Percentiles rank a stretch among this genome's conserved stretches.
phyloP scores from a whole-genome alignment of 1,140 invertebrate species.

The Pseudomyrmex gracilis region DNA sequence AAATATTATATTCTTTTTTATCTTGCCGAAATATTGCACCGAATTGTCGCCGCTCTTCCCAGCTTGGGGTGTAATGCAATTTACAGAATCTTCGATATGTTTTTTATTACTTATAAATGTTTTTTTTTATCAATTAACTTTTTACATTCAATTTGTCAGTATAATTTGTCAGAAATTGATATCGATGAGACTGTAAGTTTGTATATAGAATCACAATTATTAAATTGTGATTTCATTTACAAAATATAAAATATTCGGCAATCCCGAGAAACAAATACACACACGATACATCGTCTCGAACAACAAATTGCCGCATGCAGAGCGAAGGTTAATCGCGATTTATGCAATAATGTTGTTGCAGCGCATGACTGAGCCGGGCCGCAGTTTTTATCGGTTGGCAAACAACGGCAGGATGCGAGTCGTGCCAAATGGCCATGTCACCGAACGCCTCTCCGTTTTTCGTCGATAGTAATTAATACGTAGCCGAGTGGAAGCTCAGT shows the following conservation, averaged over 20 bases:
- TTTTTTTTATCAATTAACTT: no score
- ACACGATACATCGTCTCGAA: conserved; percentile 9
- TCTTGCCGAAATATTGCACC: neutral
- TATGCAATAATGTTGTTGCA: conserved; percentile 51
- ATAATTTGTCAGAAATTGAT: neutral
- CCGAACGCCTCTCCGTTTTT: conserved; percentile 54
- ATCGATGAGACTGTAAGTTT: neutral
- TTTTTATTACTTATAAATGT: no score
- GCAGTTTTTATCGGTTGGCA: conserved; percentile 52
- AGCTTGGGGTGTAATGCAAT: neutral
- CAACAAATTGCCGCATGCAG: conserved; percentile 26
- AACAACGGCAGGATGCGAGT: conserved; percentile 28
- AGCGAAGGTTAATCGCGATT: conserved; percentile 61
- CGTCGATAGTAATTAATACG: conserved; percentile 67
- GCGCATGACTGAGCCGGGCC: neutral
- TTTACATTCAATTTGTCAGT: no score
- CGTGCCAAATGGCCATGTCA: conserved; percentile 72
- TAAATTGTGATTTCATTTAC: neutral
- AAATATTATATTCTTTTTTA: neutral
- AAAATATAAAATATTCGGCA: neutral
- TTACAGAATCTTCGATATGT: neutral
- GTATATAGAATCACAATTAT: neutral
- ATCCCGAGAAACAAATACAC: conserved; percentile 1
- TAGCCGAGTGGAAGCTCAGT: conserved; percentile 8
- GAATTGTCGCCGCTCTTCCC: no score